Percentiles rank a stretch among this genome's conserved stretches.
Conservation (phyloP, 2,113 vertebrate species). For the Galbula dea region DNA sequence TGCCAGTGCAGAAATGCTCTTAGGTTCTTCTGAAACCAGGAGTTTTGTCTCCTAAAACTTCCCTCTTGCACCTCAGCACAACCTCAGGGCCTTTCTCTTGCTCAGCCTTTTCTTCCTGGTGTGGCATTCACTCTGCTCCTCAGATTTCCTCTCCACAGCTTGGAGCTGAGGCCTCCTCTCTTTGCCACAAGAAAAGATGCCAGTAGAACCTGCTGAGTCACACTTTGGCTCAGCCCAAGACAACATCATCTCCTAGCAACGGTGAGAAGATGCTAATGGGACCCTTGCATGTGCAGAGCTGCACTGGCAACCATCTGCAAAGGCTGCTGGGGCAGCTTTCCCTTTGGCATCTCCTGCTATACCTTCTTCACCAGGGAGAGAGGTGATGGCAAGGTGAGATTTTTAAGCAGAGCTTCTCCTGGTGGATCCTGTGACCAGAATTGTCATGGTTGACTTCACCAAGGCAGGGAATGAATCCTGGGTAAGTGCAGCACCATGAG, state of each 20-base stretch:
- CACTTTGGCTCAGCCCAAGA: neutral
- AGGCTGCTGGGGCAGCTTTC: neutral
- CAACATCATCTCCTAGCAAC: neutral
- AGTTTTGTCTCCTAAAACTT: neutral
- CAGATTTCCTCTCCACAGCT: neutral
- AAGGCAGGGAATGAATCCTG: neutral
- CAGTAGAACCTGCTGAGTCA: conserved; percentile 35
- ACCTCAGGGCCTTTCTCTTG: neutral
- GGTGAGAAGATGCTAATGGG: neutral
- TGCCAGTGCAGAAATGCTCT: neutral
- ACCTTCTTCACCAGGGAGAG: neutral
- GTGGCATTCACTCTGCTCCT: neutral
- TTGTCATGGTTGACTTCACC: neutral
- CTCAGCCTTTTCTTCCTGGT: accelerated
- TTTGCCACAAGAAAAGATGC: neutral
- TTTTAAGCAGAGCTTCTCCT: neutral
- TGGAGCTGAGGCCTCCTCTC: neutral
- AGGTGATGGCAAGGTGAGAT: neutral
- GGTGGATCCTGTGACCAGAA: neutral
- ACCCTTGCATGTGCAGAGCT: neutral
- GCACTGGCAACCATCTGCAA: neutral
- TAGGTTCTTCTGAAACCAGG: neutral
- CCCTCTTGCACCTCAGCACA: neutral
- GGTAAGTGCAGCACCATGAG: neutral
- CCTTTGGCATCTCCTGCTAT: neutral